Base-by-base conservation (phyloP, 2,888 invertebrate genomes). In the Pediacus dermestoides region DNA sequence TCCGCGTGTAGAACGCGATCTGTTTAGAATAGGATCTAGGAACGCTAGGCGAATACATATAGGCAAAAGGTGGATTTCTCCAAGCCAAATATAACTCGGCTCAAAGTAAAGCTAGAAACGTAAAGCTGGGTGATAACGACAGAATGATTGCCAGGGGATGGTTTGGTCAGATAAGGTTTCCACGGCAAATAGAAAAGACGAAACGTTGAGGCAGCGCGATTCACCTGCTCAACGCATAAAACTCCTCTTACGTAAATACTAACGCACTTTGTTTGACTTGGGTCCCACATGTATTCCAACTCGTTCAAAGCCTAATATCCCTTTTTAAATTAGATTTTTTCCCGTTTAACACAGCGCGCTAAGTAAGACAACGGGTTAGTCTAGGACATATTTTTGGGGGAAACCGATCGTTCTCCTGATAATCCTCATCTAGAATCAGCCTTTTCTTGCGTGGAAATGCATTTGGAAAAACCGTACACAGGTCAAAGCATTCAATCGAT, bases 111-210 rank as follows among this genome's bases (percentile, higher is more conserved):
- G 50, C 49, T 42, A 38, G 43, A 52, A 50, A 52, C 42, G 46
- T 42, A 46, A 52, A 53, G 47, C 50, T 44, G 28, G 34, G 50
- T 47, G 57, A 57, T 58, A 58, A 58, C 55, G 55, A 55, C 54
- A 42, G 48, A 53, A 52, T 55, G 58, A 58, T 57, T 58, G 54
- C 57, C 52, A 46, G 27, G 57, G 53, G 55, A 57, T 57, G 54
- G 51, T 47, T 44, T 52, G 57, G 54, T 56, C 53, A 58, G 58
- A 58, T 58, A 58, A 56, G 51, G 55, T 55, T 56, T 50, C 50
- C 52, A 36, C 40, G 48, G 52, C 53, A 57, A 58, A 58, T 53
- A 55, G 52, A 50, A 50, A 42, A 46, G 42, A 44, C 42, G 46
- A 40, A 15, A 33, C 31, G 16, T n/a, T 16, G 21, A 18, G n/a